These are phyloP conservation scores for Dryobotodes eremita DNA, from an alignment of 2,888 invertebrate genomes.

Conservation along the genomic window DNA sequence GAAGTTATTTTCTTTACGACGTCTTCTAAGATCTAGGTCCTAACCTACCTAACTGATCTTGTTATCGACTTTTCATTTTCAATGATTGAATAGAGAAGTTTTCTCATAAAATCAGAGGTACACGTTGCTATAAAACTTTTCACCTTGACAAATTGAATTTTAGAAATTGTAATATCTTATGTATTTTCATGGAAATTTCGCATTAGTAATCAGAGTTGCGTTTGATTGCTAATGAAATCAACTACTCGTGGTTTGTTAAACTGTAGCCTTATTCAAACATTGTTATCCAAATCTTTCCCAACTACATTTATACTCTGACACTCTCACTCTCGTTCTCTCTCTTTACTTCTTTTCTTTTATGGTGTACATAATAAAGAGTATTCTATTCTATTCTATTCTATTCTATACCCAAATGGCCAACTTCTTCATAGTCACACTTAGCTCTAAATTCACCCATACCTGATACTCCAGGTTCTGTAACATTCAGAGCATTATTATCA, in stretches of 20 bases:
- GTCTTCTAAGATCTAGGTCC: conserved; percentile 31
- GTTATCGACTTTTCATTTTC: conserved; percentile 53
- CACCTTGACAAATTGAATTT: neutral
- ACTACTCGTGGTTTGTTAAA: neutral
- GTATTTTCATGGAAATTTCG: neutral
- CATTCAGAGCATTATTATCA: neutral
- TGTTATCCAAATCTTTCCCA: neutral
- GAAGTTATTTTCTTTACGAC: conserved; percentile 42
- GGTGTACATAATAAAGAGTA: too few relatives aligned
- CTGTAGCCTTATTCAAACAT: neutral
- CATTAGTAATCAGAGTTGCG: neutral
- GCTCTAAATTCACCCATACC: neutral
- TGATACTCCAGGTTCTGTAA: neutral
- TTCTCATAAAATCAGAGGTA: conserved; percentile 9
- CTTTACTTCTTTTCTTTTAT: too few relatives aligned
- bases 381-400: too few relatives aligned
- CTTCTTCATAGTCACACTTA: neutral
- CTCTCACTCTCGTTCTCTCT: too few relatives aligned
- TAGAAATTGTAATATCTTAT: neutral
- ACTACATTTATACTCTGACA: too few relatives aligned
- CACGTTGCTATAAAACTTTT: conserved; percentile 2
- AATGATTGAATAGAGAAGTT: conserved; percentile 24
- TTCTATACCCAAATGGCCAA: neutral
- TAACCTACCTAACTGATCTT: conserved; percentile 45
- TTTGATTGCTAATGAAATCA: neutral